phyloP scores from a whole-genome alignment of 2,797 vertebrate species.

The Cyclura pinguis region DNA sequence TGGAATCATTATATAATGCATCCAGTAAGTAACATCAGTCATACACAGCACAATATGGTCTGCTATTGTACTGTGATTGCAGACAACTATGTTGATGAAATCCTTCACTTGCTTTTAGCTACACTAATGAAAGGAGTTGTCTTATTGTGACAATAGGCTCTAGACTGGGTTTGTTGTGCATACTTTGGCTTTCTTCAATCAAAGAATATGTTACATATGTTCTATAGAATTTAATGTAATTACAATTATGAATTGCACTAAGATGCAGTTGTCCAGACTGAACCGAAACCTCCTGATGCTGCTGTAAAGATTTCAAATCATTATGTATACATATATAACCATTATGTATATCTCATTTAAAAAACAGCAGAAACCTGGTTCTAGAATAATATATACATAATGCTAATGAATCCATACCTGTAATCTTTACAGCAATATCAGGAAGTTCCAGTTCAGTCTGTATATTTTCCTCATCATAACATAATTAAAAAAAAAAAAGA shows the following conservation, averaged over 20 bases:
- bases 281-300: too few relatives aligned
- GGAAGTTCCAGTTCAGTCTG: not conserved
- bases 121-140: not conserved
- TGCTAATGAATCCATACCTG: constrained; percentile 19
- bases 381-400: too few relatives aligned
- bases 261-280: not conserved
- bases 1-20: not conserved
- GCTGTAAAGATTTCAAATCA: too few relatives aligned
- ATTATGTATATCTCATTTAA: too few relatives aligned
- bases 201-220: not conserved
- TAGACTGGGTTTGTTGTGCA: not conserved
- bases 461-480: not conserved
- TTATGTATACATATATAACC: too few relatives aligned
- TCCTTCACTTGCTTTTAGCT: not conserved
- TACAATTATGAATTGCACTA: not conserved
- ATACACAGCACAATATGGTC: not conserved
- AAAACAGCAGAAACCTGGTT: too few relatives aligned
- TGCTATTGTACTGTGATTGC: not conserved
- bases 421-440: not conserved
- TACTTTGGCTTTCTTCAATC: not conserved
- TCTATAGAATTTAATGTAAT: not conserved
- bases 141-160: not conserved
- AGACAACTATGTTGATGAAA: not conserved
- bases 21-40: constrained; percentile 1
- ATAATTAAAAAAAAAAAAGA: constrained; percentile 30